Conservation (phyloP, 2,888 invertebrate species). For the Caenorhabditis sp. region DNA sequence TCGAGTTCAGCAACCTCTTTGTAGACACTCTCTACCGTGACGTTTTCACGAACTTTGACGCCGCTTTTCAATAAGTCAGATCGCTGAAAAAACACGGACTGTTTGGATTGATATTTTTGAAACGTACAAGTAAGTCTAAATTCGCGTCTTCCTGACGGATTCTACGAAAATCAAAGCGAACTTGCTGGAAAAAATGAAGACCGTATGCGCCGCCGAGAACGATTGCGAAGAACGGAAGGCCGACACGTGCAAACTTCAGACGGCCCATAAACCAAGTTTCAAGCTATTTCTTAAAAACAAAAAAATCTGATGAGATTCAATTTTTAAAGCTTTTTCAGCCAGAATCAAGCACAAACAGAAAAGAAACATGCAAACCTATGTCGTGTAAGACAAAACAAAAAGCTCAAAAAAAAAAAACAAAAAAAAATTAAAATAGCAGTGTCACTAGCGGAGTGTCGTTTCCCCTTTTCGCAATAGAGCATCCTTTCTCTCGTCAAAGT, state of each 20-base stretch:
- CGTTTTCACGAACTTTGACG: constrained; percentile 52
- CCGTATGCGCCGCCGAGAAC: constrained; percentile 63
- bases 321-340: background rate
- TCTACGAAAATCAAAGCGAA: constrained; percentile 62
- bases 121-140: constrained; percentile 52
- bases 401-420: background rate
- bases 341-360: background rate
- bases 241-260: constrained; percentile 55
- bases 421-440: background rate
- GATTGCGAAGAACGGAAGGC: constrained; percentile 64
- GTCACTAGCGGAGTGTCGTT: constrained; percentile 1
- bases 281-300: too few species aligned
- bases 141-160: constrained; percentile 57
- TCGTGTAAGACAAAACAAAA: background rate
- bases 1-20: constrained; percentile 61
- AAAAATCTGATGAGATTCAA: too few species aligned
- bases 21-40: constrained; percentile 60
- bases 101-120: background rate
- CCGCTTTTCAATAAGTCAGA: constrained; percentile 38
- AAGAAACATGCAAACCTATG: background rate
- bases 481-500: too few species aligned
- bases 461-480: background rate
- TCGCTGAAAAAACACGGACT: background rate
- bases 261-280: constrained; percentile 22
- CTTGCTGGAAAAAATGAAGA: constrained; percentile 66